Percentiles rank a stretch among this genome's conserved stretches.
Conservation (phyloP, 2,888 invertebrate genomes). For the Campaea margaritaria region DNA sequence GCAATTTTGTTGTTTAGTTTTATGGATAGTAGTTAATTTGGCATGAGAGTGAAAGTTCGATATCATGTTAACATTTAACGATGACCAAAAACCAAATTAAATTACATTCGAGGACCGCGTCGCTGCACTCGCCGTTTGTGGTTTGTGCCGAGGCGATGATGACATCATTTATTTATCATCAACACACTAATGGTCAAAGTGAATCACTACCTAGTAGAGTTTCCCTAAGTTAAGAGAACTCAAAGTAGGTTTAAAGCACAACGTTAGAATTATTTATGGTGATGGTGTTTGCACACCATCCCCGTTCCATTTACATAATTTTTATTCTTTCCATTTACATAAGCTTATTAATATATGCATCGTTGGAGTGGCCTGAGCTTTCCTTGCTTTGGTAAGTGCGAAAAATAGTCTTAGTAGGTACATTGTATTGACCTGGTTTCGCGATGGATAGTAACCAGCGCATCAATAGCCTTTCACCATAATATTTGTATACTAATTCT, state of each 20-base stretch:
- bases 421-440: too few species aligned
- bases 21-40: slow-evolving; percentile 6
- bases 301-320: too few species aligned
- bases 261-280: too few species aligned
- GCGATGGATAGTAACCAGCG: too few species aligned
- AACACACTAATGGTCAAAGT: slow-evolving; percentile 3
- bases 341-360: too few species aligned
- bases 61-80: slow-evolving; percentile 17
- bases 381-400: too few species aligned
- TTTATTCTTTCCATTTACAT: too few species aligned
- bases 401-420: too few species aligned
- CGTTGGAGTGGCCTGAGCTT: too few species aligned
- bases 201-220: slow-evolving; percentile 9
- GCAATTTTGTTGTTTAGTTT: not conserved
- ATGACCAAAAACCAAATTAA: slow-evolving; percentile 34
- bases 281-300: not conserved
- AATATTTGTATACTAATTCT: too few species aligned
- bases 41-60: slow-evolving; percentile 29
- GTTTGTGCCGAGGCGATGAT: slow-evolving; percentile 13
- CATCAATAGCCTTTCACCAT: too few species aligned
- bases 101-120: slow-evolving; percentile 24
- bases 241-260: not conserved
- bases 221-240: slow-evolving; percentile 4
- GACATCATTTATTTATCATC: slow-evolving; percentile 30
- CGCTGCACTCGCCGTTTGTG: slow-evolving; percentile 11